Evolutionary conservation across 2,888 invertebrate species (phyloP), one percentile per base, ranked within the genome.

Genomic region (Erynnis tages): DNA sequence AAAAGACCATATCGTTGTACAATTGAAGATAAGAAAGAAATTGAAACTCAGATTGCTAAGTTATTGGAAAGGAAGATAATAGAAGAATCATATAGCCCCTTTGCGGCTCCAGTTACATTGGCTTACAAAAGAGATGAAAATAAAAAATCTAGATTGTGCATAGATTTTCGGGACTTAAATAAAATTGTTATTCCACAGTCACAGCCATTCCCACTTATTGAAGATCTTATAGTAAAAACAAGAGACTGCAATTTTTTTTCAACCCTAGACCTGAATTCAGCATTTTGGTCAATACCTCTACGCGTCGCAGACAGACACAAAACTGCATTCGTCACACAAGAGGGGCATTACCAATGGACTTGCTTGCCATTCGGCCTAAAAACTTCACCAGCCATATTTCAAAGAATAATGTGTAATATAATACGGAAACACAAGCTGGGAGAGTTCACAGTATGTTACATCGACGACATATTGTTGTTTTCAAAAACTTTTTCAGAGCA

Each of bases 361-460:
- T 67, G 73, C 34, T 44, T 76, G 11, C 75, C 73, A 2, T 74
- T 66, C 60, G 74, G 73, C 0, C 63, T 71, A n/a, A 76, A 72
- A 49, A 69, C 74, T 0, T 61, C 71, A 0, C 67, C 73, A 11
- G 66, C 71, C 0, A 72, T 74, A 29, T 79, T 79, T 52, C 74
- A 79, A 46, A 65, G 63, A 50, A 69, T 69, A 57, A 32, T 69
- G 16, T 56, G 62, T 16, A 67, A 38, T 35, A 67, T 71, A 5
- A 43, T 63, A 38, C 53, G 59, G 17, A 62, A 63, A 14, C 30
- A 63, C 10, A 45, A 52, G 38, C 38, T 63, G 0, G 17, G 50
- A 2, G 27, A 44, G 34, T 58, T 56, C 11, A 11, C 54, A 17
- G 53, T 58, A 5, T 54, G 53, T 41, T 54, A 14, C n/a, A 52